A percentile compares a stretch with the other conserved stretches of the same genome.
Evolutionary conservation across 2,113 vertebrate genomes (phyloP).

Genomic region (Ageneiosus marmoratus): DNA sequence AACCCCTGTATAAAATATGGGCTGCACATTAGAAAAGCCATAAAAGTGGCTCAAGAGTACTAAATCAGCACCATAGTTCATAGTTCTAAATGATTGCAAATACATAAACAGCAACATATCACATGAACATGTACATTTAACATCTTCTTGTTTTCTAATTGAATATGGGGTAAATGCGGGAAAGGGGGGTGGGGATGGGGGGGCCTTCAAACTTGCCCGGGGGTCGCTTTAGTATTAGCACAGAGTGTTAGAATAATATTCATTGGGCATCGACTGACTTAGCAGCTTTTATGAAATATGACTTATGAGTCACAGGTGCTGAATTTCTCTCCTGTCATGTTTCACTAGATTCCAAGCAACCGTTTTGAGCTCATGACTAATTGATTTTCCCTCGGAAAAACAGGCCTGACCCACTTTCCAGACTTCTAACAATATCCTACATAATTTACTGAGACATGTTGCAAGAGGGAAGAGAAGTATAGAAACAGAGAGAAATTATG

Average conservation of each 20-base stretch:
- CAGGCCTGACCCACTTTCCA: slow-evolving; percentile 32
- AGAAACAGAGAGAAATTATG: slow-evolving; percentile 19
- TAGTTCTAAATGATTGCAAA: slow-evolving; percentile 34
- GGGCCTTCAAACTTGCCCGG: not conserved
- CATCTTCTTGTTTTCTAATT: not conserved
- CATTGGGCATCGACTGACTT: slow-evolving; percentile 3
- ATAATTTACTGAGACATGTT: slow-evolving; percentile 31
- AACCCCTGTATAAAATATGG: slow-evolving; percentile 10
- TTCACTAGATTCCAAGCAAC: slow-evolving; percentile 43
- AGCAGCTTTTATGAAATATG: slow-evolving; percentile 39
- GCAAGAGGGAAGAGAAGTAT: slow-evolving; percentile 19
- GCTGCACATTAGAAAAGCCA: slow-evolving; percentile 4
- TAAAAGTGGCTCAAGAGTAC: slow-evolving; percentile 10
- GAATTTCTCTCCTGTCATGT: slow-evolving; percentile 13
- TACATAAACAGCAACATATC: slow-evolving; percentile 37
- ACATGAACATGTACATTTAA: not conserved
- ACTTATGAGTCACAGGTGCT: slow-evolving; percentile 45
- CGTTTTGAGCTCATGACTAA: slow-evolving; percentile 40
- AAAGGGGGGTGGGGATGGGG: too few species aligned
- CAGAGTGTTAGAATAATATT: slow-evolving; percentile 22
- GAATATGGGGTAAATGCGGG: slow-evolving; percentile 2
- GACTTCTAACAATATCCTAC: slow-evolving; percentile 27
- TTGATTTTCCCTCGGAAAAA: slow-evolving; percentile 43
- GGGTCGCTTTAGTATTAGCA: not conserved
- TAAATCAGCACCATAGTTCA: slow-evolving; percentile 33